Evolutionary conservation across 2,113 vertebrate species (phyloP).

Genomic region (Podarcis muralis): DNA sequence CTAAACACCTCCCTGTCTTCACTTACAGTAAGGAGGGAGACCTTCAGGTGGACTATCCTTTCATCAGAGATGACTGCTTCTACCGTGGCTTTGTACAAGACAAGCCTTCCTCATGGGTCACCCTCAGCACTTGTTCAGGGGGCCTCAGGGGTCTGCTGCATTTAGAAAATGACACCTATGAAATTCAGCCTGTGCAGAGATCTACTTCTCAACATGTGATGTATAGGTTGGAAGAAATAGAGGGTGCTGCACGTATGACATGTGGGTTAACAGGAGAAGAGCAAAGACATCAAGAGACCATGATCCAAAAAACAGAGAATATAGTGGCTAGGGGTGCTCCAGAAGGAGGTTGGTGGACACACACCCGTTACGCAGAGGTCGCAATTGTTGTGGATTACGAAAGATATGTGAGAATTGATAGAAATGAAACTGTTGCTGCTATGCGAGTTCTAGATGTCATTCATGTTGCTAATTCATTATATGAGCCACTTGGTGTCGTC

Average conservation of each 20-base stretch:
- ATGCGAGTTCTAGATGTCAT: neutral
- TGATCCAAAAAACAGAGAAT: neutral
- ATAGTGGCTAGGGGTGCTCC: neutral
- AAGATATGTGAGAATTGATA: conserved; percentile 32
- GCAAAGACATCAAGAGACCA: conserved; percentile 1
- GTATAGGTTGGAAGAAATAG: conserved; percentile 27
- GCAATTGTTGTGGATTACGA: neutral
- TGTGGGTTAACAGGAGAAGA: conserved; percentile 11
- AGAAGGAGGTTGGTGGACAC: neutral
- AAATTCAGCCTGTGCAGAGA: conserved; percentile 47
- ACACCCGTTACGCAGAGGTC: conserved; percentile 21
- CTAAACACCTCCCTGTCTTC: conserved; percentile 53
- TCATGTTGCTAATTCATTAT: neutral
- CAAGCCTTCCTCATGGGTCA: conserved; percentile 35
- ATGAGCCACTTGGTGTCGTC: neutral
- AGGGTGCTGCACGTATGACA: neutral
- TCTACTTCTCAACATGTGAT: conserved; percentile 61
- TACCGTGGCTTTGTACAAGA: conserved; percentile 50
- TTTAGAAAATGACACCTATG: conserved; percentile 42
- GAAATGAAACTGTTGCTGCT: conserved; percentile 5
- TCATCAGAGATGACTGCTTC: conserved; percentile 52
- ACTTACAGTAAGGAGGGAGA: conserved; percentile 49
- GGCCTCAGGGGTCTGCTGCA: conserved; percentile 53
- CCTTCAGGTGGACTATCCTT: conserved; percentile 43
- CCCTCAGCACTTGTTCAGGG: conserved; percentile 52